Base-by-base conservation (phyloP, 2,113 vertebrate genomes). In the Phylloscopus trochilus region DNA sequence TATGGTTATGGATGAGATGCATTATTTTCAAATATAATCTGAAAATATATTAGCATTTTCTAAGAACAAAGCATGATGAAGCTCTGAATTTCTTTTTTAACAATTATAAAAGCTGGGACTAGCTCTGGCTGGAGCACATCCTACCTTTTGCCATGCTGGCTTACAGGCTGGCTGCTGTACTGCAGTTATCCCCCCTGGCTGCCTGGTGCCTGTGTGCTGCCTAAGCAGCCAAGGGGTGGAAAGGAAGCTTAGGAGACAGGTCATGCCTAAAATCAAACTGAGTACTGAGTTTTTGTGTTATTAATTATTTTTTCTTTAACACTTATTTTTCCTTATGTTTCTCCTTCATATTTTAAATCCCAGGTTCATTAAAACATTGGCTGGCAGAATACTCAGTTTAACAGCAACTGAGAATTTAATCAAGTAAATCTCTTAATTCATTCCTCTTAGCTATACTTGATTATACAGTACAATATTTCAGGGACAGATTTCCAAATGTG, bases 281-380 rank as follows among this genome's bases (percentile, higher is more conserved):
- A 37, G 7, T 10, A 39, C 3, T 52, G 11, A 47, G 6, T 72
- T 60, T 51, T 5, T 0, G 0, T 6, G 8, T 6, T 58, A 35
- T 6, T 59, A 33, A 6, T 23, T 23, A 20, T 37, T 53, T 51
- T 86, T 63, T 11, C 15, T 79, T 69, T 55, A 92, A n/a, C 2
- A 9, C 2, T 2, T 23, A 2, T 33, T 73, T 37, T 33, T 2
- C 17, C 7, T 62, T 76, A 37, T 80, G 21, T 24, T 89, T 69
- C 53, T 3, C 9, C 26, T 79, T 67, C 10, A 4, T 67, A 5
- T 72, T 85, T n/a, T 59, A 90, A 88, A 83, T 49, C 17, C 2
- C 21, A 52, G 10, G 11, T 52, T 86, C 44, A 79, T 83, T 80
- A 78, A 78, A 62, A 15, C 20, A 31, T 46, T n/a, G n/a, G 17